Base-by-base conservation (phyloP, 2,888 invertebrate genomes). In the Caenorhabditis angaria region DNA sequence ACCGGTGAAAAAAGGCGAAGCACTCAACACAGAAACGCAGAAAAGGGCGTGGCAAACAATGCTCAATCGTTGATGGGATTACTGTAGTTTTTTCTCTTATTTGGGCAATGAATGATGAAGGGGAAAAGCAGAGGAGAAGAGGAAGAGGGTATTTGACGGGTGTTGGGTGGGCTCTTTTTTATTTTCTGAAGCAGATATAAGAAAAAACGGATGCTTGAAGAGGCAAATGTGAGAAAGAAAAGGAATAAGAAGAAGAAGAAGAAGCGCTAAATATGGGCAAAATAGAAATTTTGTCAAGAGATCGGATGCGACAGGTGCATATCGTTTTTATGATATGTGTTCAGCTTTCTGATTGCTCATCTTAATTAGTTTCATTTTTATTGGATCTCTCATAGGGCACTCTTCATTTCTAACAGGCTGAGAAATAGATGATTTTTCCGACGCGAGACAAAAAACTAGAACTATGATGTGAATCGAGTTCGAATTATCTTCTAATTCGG, bases 81-180 rank as follows among this genome's bases (percentile, higher is more conserved):
- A 51, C 51, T 51, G 51, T 51, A 51, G 51, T 22, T 51, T n/a
- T 22, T 2, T 22, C 41, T 10, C 18, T 41, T 41, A 18, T 41
- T 41, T 41, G 41, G 41, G 41, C 41, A 41, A 12, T n/a, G n/a
- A 18, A 41, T 14, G 41, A 41, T 18, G 18, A 41, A 41, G 41
- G 14, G 18, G 41, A 14, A 14, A 14, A 41, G n/a, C n/a, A n/a
- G n/a, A n/a, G n/a, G n/a, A n/a, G n/a, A 41, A 41, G 18, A 41
- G 41, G 41, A 41, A 41, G 41, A 41, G 41, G 41, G 41, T 41
- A 41, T 51, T 51, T 51, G 51, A 51, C 22, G 51, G 51, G 22
- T 8, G 51, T 25, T 24, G 51, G 51, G 51, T 51, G 51, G 51
- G 51, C 51, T 51, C 51, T 22, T 51, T 22, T 14, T 35, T 35